Conservation (phyloP, 2,888 invertebrate genomes). For the Octodonta nipae region DNA sequence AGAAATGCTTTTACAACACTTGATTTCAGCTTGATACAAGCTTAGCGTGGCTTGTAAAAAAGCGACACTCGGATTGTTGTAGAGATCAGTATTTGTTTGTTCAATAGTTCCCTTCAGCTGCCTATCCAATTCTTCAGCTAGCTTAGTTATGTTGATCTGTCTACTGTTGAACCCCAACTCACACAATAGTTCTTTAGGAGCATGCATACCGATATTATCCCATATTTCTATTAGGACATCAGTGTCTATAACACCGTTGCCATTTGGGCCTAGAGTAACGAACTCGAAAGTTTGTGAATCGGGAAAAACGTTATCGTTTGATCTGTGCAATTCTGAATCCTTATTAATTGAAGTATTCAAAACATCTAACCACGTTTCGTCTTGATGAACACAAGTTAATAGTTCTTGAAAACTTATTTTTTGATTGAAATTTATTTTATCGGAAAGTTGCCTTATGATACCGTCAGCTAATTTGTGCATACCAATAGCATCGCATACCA, state of each 20-base stretch:
- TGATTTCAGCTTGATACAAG: conserved; percentile 54
- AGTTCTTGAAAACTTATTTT: conserved; percentile 54
- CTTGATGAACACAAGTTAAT: conserved; percentile 45
- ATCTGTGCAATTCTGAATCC: conserved; percentile 7
- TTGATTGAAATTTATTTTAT: conserved; percentile 50
- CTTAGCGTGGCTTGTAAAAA: conserved; percentile 51
- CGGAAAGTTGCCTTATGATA: conserved; percentile 50
- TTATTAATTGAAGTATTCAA: conserved; percentile 14
- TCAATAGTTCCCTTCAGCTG: conserved; percentile 42
- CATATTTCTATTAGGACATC: conserved; percentile 55
- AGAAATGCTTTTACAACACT: conserved; percentile 43
- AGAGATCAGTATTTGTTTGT: conserved; percentile 1
- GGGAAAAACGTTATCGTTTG: conserved; percentile 22
- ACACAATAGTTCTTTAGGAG: conserved; percentile 49
- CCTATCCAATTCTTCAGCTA: conserved; percentile 56
- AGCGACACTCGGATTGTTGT: conserved; percentile 23
- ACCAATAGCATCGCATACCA: conserved; percentile 53
- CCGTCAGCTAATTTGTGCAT: conserved; percentile 50
- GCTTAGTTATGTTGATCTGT: conserved; percentile 45
- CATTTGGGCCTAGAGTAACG: conserved; percentile 31
- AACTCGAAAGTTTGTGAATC: conserved; percentile 31
- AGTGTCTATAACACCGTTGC: conserved; percentile 30
- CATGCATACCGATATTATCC: conserved; percentile 55
- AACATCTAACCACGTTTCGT: conserved; percentile 34
- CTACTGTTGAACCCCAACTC: conserved; percentile 52